A percentile compares a stretch with the other conserved stretches of the same genome.
Conservation (phyloP, 2,888 invertebrate species). For the Ophion slaviceki region DNA sequence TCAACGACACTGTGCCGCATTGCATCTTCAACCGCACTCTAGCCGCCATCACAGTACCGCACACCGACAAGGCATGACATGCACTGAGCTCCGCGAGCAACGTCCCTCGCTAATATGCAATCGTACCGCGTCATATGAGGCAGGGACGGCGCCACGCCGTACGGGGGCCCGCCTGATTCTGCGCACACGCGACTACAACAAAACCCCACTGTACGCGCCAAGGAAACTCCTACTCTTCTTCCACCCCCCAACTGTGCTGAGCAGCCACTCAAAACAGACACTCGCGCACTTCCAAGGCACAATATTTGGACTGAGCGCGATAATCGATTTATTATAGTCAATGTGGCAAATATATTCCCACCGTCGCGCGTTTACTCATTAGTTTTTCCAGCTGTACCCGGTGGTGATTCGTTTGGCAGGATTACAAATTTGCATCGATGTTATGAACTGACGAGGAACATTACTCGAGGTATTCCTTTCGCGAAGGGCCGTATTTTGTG, state of each 20-base stretch:
- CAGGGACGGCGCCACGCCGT: slow-evolving; percentile 51
- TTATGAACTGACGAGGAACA: too few relatives aligned
- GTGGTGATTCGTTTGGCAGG: too few relatives aligned
- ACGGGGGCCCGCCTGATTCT: slow-evolving; percentile 44
- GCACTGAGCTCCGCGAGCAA: slow-evolving; percentile 77
- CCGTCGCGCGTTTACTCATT: slow-evolving; percentile 10
- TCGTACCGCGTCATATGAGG: slow-evolving; percentile 32
- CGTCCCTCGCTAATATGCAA: slow-evolving; percentile 76
- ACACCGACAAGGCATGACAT: slow-evolving; percentile 79
- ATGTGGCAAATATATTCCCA: slow-evolving; percentile 33
- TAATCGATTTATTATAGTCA: slow-evolving; percentile 46
- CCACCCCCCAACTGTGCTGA: too few relatives aligned
- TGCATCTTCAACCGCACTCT: slow-evolving; percentile 82
- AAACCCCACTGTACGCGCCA: slow-evolving; percentile 5
- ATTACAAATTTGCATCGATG: not conserved
- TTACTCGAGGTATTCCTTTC: too few relatives aligned
- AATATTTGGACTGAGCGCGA: slow-evolving; percentile 41
- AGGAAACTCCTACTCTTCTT: not conserved
- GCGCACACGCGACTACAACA: slow-evolving; percentile 56
- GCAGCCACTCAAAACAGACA: not conserved
- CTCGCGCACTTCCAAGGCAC: slow-evolving; percentile 1
- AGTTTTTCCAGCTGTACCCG: too few relatives aligned
- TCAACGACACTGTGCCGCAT: slow-evolving; percentile 76
- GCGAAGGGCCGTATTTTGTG: too few relatives aligned
- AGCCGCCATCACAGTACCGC: slow-evolving; percentile 79